Conservation (phyloP, 2,113 vertebrate species). For the Toxotes jaculatrix region DNA sequence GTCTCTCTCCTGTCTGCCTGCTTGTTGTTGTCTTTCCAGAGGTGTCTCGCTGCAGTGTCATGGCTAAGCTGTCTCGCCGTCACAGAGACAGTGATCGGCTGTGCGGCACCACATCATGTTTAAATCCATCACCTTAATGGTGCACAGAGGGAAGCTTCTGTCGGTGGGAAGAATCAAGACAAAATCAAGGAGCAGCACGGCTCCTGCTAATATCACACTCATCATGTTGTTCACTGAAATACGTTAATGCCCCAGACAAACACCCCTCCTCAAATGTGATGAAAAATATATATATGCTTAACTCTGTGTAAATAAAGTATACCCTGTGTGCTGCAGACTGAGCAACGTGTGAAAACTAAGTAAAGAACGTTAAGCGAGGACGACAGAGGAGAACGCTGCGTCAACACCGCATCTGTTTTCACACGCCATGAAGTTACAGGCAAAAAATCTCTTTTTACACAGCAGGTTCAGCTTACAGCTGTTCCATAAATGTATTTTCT, state of each 20-base stretch:
- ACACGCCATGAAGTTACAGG: constrained; percentile 41
- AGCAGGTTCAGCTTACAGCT: constrained; percentile 37
- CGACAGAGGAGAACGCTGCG: constrained; percentile 18
- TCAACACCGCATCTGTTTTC: constrained; percentile 62
- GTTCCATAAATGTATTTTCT: constrained; percentile 40
- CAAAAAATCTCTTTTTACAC: constrained; percentile 9
- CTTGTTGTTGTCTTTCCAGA: background rate
- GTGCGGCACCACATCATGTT: background rate
- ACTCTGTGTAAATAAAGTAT: too few species aligned
- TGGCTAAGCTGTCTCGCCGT: background rate
- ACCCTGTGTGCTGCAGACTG: background rate
- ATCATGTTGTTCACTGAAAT: background rate
- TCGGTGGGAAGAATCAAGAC: constrained; percentile 6
- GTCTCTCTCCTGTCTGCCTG: background rate
- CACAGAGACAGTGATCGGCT: background rate
- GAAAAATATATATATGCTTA: too few species aligned
- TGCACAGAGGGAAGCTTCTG: background rate
- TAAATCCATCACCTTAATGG: constrained; percentile 20
- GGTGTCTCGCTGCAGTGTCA: background rate
- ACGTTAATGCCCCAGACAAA: background rate
- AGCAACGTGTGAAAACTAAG: constrained; percentile 15
- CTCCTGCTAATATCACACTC: constrained; percentile 11
- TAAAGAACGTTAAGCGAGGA: constrained; percentile 15
- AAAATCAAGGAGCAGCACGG: background rate
- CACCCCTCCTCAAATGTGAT: background rate